Evolutionary conservation across 2,888 invertebrate species (phyloP), one percentile per base, ranked within the genome.

Genomic region (Halictus quadricinctus): DNA sequence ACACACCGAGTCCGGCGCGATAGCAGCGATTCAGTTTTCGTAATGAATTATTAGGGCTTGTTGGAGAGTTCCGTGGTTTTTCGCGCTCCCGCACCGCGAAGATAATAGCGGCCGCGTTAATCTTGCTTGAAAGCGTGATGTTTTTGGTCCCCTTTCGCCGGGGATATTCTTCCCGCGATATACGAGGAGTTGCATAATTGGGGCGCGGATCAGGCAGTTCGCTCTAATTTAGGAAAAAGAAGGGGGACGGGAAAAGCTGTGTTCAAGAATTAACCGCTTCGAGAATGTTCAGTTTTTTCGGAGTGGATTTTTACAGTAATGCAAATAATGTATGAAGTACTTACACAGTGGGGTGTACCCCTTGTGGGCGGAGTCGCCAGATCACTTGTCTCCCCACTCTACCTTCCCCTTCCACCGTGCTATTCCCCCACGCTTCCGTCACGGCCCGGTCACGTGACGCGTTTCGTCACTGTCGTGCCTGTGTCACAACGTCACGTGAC

Each of bases 41-140:
- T 76, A 83, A 83, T 83, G 83, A 83, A 83, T 83, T 83, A 83
- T 83, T 76, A 76, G 76, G 41, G 21, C 64, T 81, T 76, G 81
- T 73, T 76, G 76, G 83, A 81, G 76, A 81, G 83, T 81, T 83
- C 15, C 75, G 66, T 21, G 72, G 83, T 81, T 83, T 83, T 81
- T 76, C 83, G 81, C 41, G 73, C 60, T 75, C 80, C 15, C 70
- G 58, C 48, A 36, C 50, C 50, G 13, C 66, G 50, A 58, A 79
- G 74, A 82, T 75, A 79, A 82, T 82, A 82, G 82, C 41, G 75
- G 25, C 80, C 43, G 72, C 75, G 74, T 81, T 81, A 81, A 81
- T 81, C 79, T 72, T 80, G 36, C 25, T 29, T 64, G 2, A 29
- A 29, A 66, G 29, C 58, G 54, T 29, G 46, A 80, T 73, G 66